Evolutionary conservation across 1,140 invertebrate species (phyloP), one percentile per base, ranked within the genome.

Genomic region (Drosophila micromelanica): DNA sequence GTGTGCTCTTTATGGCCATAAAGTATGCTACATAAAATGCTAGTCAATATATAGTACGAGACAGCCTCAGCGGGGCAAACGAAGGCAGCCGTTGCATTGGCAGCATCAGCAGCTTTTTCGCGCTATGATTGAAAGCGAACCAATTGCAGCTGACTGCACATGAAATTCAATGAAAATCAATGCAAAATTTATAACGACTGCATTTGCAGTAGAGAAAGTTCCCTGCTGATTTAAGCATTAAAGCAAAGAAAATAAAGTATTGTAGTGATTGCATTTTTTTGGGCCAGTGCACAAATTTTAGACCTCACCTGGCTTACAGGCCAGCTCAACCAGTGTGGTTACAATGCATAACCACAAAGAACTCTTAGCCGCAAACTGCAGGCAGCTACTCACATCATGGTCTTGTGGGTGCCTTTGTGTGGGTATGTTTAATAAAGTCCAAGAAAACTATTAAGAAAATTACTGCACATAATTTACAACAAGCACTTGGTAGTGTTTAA

Each of bases 361-460:
- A 59, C 46, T 59, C 23, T 43, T 15, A 23, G 37, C 35, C 52
- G 8, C 38, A 72, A 65, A 32, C 17, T 37, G 52, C 52, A 43
- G 38, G 40, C 30, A 60, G 57, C 40, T 42, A 48, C 13, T 35
- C 9, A 48, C 15, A 15, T 56, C 17, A 3, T 35, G 43, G 2
- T 30, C 17, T 57, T 13, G 6, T 67, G 3, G 52, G 54, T 64
- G 37, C 27, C 15, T 17, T 11, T 54, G 40, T 52, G 40, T 60
- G 35, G 54, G 54, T 35, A 15, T 43, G 37, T 51, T 46, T 64
- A 74, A 49, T 72, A 79, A 70, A 63, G 57, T 48, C 42, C 69
- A 62, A 78, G 67, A 73, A 67, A 80, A 78, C 78, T 87, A 87
- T 87, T 86, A 87, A 68, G 82, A 75, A 86, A 86, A 87, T 86